These are phyloP conservation scores for Schizaphis graminum DNA, from an alignment of 2,888 invertebrate genomes.

Conservation along the genomic window DNA sequence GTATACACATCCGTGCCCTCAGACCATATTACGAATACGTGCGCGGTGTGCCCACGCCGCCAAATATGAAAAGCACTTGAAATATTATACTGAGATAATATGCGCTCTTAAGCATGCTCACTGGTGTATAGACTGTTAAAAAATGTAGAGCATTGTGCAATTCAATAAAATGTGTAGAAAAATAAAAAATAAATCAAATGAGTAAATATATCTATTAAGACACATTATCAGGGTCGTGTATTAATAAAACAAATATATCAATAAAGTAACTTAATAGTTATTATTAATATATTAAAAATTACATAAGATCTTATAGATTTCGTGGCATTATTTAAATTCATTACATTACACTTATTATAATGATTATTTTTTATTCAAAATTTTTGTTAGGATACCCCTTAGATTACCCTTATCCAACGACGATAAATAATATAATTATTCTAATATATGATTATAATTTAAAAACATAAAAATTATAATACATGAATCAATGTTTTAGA, in stretches of 20 bases:
- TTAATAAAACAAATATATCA: background rate
- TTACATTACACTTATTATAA: no score
- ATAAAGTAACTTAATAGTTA: background rate
- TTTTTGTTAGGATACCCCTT: no score
- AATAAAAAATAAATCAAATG: background rate
- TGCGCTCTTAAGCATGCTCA: background rate
- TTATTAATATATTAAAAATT: background rate
- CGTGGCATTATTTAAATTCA: no score
- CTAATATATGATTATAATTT: no score
- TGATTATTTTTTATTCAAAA: no score
- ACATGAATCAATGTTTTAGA: background rate
- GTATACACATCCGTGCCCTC: background rate
- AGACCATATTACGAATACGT: background rate
- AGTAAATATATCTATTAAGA: background rate
- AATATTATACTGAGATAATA: background rate
- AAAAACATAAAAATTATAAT: no score
- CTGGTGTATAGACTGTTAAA: background rate
- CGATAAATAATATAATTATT: no score
- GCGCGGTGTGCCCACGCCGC: background rate
- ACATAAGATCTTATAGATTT: background rate
- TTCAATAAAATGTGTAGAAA: background rate
- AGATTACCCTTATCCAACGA: no score
- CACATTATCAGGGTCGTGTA: background rate
- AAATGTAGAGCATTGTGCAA: background rate
- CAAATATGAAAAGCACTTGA: background rate